phyloP scores from a whole-genome alignment of 2,113 vertebrate species.

The Boleophthalmus pectinirostris region DNA sequence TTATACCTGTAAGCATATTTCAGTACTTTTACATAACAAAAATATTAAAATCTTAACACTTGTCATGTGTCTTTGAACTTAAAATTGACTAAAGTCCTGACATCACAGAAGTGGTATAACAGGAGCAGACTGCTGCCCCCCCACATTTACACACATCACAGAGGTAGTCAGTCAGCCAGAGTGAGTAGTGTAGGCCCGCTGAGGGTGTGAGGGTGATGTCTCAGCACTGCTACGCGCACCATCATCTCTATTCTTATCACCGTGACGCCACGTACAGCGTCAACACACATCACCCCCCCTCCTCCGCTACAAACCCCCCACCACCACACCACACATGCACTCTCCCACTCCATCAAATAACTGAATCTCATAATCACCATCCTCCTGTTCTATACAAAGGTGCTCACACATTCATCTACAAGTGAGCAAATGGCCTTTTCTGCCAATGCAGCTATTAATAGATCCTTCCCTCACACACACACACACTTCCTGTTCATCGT shows the following conservation, averaged over 20 bases:
- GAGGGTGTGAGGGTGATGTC: slow-evolving; percentile 79
- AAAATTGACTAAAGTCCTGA: slow-evolving; percentile 6
- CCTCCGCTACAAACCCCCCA: slow-evolving; percentile 72
- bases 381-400: slow-evolving; percentile 50
- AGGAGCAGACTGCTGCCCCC: slow-evolving; percentile 27
- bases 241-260: slow-evolving; percentile 81
- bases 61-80: slow-evolving; percentile 9
- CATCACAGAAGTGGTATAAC: slow-evolving; percentile 28
- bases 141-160: slow-evolving; percentile 40
- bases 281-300: slow-evolving; percentile 75
- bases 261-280: slow-evolving; percentile 82
- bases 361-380: slow-evolving; percentile 64
- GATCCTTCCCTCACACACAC: slow-evolving; percentile 62
- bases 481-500: slow-evolving; percentile 68
- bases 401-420: slow-evolving; percentile 9
- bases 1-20: background rate
- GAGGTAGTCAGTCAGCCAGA: slow-evolving; percentile 30
- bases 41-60: background rate
- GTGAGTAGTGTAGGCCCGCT: slow-evolving; percentile 54
- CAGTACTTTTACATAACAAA: background rate
- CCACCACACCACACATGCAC: slow-evolving; percentile 41
- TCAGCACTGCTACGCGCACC: slow-evolving; percentile 76
- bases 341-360: slow-evolving; percentile 74
- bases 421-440: slow-evolving; percentile 61
- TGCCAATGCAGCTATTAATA: slow-evolving; percentile 73